These are phyloP conservation scores for Frankliniella intonsa DNA, from an alignment of 2,888 invertebrate genomes.

Conservation along the genomic window DNA sequence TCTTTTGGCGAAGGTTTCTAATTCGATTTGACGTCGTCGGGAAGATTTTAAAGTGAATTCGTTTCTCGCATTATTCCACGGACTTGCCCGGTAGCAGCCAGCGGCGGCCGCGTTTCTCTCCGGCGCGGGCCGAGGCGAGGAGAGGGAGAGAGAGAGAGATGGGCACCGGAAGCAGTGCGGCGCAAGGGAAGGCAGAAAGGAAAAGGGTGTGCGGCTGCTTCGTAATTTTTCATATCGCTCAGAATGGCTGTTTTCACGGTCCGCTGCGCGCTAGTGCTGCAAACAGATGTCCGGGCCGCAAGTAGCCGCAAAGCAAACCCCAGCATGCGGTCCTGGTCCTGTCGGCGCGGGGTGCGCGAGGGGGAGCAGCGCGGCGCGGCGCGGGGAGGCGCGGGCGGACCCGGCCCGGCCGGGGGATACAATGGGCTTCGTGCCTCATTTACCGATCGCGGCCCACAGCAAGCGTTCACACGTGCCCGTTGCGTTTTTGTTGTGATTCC, in stretches of 20 bases:
- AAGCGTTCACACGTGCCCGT: too few species aligned
- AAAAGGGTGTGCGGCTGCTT: not conserved
- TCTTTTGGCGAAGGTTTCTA: not conserved
- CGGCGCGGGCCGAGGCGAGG: not conserved
- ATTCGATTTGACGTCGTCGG: conserved; percentile 13
- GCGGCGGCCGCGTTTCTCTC: not conserved
- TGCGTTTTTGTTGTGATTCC: too few species aligned
- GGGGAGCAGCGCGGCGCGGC: not conserved
- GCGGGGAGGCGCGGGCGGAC: not conserved
- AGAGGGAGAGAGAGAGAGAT: not conserved
- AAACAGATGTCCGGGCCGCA: not conserved
- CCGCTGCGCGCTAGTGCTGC: not conserved
- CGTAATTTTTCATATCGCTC: not conserved
- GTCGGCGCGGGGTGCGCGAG: not conserved
- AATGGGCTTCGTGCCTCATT: conserved; percentile 13
- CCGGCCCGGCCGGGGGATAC: not conserved
- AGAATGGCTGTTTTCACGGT: not conserved
- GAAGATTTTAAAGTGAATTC: conserved; percentile 17
- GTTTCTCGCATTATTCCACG: not conserved
- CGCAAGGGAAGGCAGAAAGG: too few species aligned
- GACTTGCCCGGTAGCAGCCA: not conserved
- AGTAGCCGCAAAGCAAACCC: conserved; percentile 7
- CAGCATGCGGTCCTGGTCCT: conserved; percentile 13
- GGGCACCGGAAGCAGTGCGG: not conserved
- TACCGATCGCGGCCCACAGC: not conserved